These are phyloP conservation scores for Cheiracanthium punctorium DNA, from an alignment of 2,888 invertebrate genomes.

Conservation along the genomic window DNA sequence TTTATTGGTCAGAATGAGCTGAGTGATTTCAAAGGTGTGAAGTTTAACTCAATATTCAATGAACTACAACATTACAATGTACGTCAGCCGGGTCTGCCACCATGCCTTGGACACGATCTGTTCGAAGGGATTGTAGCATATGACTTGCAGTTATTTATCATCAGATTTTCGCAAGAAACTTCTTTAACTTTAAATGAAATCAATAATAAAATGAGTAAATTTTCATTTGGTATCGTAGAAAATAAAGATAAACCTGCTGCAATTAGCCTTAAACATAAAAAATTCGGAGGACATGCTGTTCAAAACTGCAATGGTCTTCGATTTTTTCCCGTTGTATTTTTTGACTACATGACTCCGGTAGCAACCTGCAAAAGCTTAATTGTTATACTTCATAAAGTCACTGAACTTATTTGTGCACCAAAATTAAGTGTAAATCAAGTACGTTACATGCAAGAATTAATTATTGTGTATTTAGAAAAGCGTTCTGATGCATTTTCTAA, in stretches of 20 bases:
- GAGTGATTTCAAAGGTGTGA: neutral
- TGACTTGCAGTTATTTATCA: too few species aligned
- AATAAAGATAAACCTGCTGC: neutral
- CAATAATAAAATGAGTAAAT: too few species aligned
- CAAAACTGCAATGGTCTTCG: constrained; percentile 8
- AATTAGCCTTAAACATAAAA: neutral
- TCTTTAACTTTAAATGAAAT: too few species aligned
- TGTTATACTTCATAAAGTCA: neutral
- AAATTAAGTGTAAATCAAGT: constrained; percentile 1
- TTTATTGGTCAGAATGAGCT: too few species aligned
- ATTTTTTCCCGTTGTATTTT: neutral
- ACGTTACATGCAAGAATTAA: neutral
- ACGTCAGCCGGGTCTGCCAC: too few species aligned
- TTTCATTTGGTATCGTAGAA: neutral
- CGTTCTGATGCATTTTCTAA: neutral
- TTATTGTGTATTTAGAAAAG: neutral
- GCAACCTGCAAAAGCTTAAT: neutral
- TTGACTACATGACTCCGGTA: neutral
- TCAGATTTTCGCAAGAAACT: too few species aligned
- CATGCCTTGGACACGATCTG: too few species aligned
- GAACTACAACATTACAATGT: too few species aligned
- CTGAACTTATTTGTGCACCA: constrained; percentile 3
- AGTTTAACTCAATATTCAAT: neutral
- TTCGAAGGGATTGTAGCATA: too few species aligned
- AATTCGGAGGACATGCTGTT: neutral